Percentiles rank a stretch among this genome's conserved stretches.
phyloP scores from a whole-genome alignment of 2,888 invertebrate species.

The Yponomeuta cagnagella region DNA sequence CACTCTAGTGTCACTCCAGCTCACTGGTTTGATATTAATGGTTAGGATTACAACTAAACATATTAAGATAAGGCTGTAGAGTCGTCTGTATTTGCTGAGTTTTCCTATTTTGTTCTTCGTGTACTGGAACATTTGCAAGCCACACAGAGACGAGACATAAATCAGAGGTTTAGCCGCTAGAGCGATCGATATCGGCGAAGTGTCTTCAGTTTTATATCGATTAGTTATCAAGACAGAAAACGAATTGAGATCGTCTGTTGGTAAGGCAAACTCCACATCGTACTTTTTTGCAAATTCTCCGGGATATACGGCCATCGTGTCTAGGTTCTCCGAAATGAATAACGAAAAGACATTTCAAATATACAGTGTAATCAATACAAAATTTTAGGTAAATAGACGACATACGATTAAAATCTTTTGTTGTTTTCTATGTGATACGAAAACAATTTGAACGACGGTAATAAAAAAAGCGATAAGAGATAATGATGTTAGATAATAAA shows the following conservation, averaged over 20 bases:
- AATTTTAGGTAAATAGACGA: neutral
- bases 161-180: constrained; percentile 19
- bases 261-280: neutral
- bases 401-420: neutral
- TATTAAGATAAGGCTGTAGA: constrained; percentile 34
- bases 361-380: neutral
- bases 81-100: constrained; percentile 28
- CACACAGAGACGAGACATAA: constrained; percentile 31
- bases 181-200: neutral
- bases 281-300: neutral
- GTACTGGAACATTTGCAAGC: constrained; percentile 36
- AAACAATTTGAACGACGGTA: neutral
- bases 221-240: neutral
- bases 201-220: neutral
- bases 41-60: constrained; percentile 22
- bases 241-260: neutral
- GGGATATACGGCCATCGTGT: neutral
- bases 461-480: neutral
- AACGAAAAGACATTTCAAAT: neutral
- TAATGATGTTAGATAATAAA: neutral
- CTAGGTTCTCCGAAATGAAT: neutral
- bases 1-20: constrained; percentile 34
- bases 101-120: constrained; percentile 25
- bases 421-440: neutral
- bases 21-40: constrained; percentile 29